These are phyloP conservation scores for Gonatopus flavifemur DNA, from an alignment of 1,140 invertebrate species.

Conservation along the genomic window DNA sequence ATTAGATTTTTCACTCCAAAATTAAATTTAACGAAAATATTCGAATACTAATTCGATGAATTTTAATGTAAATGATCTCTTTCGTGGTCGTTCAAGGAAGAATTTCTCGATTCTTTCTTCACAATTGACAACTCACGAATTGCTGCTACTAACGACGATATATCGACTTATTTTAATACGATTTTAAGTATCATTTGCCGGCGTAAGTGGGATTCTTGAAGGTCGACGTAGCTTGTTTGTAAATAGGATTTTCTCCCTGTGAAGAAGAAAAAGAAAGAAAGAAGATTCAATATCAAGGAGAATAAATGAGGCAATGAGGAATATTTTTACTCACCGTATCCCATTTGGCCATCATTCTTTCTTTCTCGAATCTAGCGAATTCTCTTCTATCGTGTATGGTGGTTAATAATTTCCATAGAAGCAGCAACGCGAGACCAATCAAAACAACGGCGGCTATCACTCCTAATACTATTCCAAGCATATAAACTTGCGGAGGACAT, in stretches of 20 bases:
- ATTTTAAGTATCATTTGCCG: conserved; percentile 62
- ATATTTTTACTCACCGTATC: conserved; percentile 73
- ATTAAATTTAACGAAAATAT: too few relatives aligned
- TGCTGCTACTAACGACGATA: background rate
- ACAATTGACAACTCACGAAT: too few relatives aligned
- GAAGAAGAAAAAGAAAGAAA: conserved; percentile 40
- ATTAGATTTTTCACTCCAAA: too few relatives aligned
- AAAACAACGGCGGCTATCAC: conserved; percentile 89
- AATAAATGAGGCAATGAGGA: too few relatives aligned
- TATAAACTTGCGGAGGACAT: conserved; percentile 76
- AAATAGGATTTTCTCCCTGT: conserved; percentile 97
- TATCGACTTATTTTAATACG: background rate
- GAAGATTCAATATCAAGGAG: background rate
- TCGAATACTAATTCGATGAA: too few relatives aligned
- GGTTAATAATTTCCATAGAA: conserved; percentile 95
- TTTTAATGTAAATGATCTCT: too few relatives aligned
- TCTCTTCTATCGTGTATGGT: conserved; percentile 94
- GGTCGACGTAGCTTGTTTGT: conserved; percentile 97
- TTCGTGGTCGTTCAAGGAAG: too few relatives aligned
- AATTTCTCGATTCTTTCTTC: too few relatives aligned
- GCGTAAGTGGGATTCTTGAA: conserved; percentile 98
- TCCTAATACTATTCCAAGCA: conserved; percentile 86
- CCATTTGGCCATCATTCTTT: conserved; percentile 93
- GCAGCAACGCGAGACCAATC: conserved; percentile 83
- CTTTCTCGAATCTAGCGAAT: conserved; percentile 96